phyloP scores from a whole-genome alignment of 2,888 invertebrate genomes.

The Conus canariensis region DNA sequence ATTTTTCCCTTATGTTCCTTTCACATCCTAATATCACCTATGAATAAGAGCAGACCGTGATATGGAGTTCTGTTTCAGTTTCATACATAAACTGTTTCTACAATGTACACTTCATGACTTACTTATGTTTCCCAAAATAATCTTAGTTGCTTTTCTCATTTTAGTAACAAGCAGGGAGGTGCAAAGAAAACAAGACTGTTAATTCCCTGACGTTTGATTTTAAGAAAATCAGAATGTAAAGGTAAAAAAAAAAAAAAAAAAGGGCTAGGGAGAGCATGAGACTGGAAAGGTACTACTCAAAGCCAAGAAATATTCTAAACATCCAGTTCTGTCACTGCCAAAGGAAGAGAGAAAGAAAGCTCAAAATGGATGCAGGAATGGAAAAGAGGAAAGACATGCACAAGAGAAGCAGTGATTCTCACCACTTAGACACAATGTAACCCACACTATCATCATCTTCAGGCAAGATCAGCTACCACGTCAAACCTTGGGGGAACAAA shows the following conservation, averaged over 20 bases:
- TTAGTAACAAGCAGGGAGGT: background rate
- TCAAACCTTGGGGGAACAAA: constrained; percentile 49
- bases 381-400: background rate
- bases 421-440: constrained; percentile 19
- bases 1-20: too few species aligned
- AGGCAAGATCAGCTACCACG: constrained; percentile 45
- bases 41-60: too few species aligned
- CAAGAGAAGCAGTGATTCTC: constrained; percentile 4
- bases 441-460: constrained; percentile 28
- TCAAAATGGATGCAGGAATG: background rate
- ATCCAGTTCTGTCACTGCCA: background rate
- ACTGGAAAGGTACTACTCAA: background rate
- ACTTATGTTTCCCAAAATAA: too few species aligned
- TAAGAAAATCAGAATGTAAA: background rate
- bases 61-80: too few species aligned
- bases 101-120: too few species aligned
- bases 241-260: background rate
- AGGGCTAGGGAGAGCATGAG: background rate
- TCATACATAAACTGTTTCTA: too few species aligned
- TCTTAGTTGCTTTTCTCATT: too few species aligned
- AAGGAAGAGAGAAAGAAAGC: background rate
- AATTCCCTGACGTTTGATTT: background rate
- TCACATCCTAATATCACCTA: too few species aligned
- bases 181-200: background rate
- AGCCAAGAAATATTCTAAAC: constrained; percentile 11